Percentiles rank a stretch among this genome's conserved stretches.
Evolutionary conservation across 23 tunicate genomes (phyloP).

Genomic region (Halocynthia aurantium): DNA sequence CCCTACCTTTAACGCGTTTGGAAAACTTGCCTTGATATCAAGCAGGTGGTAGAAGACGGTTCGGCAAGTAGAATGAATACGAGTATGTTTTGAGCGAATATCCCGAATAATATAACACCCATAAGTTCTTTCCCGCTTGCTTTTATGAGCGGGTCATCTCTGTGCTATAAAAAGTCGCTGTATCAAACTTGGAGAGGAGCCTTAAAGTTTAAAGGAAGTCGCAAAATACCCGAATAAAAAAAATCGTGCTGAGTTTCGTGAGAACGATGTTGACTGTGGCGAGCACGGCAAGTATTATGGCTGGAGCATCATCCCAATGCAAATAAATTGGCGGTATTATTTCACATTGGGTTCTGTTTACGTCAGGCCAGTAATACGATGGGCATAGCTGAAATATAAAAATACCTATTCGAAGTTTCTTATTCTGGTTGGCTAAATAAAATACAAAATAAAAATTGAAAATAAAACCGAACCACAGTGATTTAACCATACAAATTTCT

Average conservation of each 20-base stretch:
- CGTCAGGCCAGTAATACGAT: conserved; percentile 30
- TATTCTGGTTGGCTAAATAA: too few relatives aligned
- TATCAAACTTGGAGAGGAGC: too few relatives aligned
- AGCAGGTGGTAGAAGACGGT: conserved; percentile 15
- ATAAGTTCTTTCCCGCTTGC: conserved; percentile 35
- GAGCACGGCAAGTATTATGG: conserved; percentile 2
- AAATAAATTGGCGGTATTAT: not conserved
- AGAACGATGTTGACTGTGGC: conserved; percentile 1
- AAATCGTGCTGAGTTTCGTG: not conserved
- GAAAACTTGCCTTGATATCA: conserved; percentile 8
- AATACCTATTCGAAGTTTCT: not conserved
- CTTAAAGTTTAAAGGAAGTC: too few relatives aligned
- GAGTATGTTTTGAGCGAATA: conserved; percentile 8
- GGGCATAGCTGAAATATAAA: conserved; percentile 8
- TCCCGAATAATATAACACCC: conserved; percentile 23
- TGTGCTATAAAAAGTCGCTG: conserved; percentile 1
- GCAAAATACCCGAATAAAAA: conserved; percentile 11
- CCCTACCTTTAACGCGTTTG: too few relatives aligned
- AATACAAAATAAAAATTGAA: too few relatives aligned
- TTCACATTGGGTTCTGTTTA: conserved; percentile 8
- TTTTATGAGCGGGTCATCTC: conserved; percentile 16
- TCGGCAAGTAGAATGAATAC: conserved; percentile 10
- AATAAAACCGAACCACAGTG: too few relatives aligned
- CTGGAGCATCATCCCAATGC: conserved; percentile 17
- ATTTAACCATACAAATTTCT: too few relatives aligned